A percentile compares a stretch with the other conserved stretches of the same genome.
Conservation (phyloP, 2,113 vertebrate genomes). For the Ahaetulla prasina region DNA sequence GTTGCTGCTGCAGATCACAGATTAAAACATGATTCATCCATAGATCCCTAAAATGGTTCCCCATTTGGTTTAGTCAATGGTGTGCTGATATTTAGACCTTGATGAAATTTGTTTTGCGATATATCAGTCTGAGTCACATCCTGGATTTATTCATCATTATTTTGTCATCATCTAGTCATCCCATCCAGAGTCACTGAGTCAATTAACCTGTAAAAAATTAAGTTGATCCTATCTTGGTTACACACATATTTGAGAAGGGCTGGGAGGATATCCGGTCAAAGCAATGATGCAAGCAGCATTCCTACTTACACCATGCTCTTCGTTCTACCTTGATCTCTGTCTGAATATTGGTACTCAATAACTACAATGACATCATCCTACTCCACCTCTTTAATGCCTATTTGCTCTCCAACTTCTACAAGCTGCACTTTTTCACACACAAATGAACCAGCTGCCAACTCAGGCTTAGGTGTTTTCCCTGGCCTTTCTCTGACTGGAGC, state of each 20-base stretch:
- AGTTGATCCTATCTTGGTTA: fast-evolving
- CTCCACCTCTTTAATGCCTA: background rate
- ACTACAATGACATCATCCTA: constrained; percentile 40
- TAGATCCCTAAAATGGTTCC: background rate
- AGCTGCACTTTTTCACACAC: fast-evolving
- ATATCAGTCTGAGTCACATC: constrained; percentile 10
- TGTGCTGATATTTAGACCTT: background rate
- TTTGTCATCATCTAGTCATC: background rate
- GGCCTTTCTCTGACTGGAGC: fast-evolving
- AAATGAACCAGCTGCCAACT: constrained; percentile 44
- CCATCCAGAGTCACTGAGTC: background rate
- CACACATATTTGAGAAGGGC: background rate
- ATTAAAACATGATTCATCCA: background rate
- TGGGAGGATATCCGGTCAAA: constrained; percentile 24
- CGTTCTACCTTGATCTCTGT: background rate
- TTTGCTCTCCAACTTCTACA: constrained; percentile 4
- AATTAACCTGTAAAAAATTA: background rate
- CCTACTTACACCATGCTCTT: background rate
- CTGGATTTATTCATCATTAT: background rate
- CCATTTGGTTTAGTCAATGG: background rate
- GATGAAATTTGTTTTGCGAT: background rate
- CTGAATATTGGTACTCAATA: fast-evolving
- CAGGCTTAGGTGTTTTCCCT: background rate
- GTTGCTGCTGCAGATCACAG: background rate
- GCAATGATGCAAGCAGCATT: constrained; percentile 13